These are phyloP conservation scores for Xanthorhoe designata DNA, from an alignment of 2,888 invertebrate species.

Conservation along the genomic window DNA sequence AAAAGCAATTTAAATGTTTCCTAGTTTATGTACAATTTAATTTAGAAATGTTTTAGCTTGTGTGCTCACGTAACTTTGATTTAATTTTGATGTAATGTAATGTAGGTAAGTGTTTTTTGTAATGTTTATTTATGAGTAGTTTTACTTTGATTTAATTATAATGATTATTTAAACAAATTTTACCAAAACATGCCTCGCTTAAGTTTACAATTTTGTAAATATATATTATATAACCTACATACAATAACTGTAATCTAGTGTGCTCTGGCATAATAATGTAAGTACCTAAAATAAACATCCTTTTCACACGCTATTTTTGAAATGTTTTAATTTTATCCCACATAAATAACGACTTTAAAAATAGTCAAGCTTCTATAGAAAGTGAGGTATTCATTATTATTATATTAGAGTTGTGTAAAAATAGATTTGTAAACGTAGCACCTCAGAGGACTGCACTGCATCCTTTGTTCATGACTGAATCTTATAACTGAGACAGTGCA, in stretches of 20 bases:
- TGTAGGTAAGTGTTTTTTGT: slow-evolving; percentile 25
- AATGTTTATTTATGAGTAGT: slow-evolving; percentile 43
- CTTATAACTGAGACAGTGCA: too few species aligned
- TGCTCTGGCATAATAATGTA: slow-evolving; percentile 76
- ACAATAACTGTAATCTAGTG: slow-evolving; percentile 61
- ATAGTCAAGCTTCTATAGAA: neutral
- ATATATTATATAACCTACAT: slow-evolving; percentile 26
- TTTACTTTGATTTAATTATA: slow-evolving; percentile 63
- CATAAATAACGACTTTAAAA: neutral
- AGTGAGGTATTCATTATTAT: too few species aligned
- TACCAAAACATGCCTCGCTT: slow-evolving; percentile 85
- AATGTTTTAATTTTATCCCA: slow-evolving; percentile 39
- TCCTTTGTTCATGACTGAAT: too few species aligned
- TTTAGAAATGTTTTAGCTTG: slow-evolving; percentile 40
- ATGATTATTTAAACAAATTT: slow-evolving; percentile 71
- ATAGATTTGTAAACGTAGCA: too few species aligned
- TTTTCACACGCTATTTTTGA: slow-evolving; percentile 70
- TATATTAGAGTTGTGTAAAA: too few species aligned
- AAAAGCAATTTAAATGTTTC: slow-evolving; percentile 68
- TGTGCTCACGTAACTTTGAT: slow-evolving; percentile 28
- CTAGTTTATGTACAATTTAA: slow-evolving; percentile 70
- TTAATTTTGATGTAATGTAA: slow-evolving; percentile 8
- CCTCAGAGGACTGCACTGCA: too few species aligned
- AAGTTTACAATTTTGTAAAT: slow-evolving; percentile 76
- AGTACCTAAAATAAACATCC: slow-evolving; percentile 62